Evolutionary conservation across 2,113 vertebrate species (phyloP), one percentile per base, ranked within the genome.

Genomic region (Chrysemys picta): DNA sequence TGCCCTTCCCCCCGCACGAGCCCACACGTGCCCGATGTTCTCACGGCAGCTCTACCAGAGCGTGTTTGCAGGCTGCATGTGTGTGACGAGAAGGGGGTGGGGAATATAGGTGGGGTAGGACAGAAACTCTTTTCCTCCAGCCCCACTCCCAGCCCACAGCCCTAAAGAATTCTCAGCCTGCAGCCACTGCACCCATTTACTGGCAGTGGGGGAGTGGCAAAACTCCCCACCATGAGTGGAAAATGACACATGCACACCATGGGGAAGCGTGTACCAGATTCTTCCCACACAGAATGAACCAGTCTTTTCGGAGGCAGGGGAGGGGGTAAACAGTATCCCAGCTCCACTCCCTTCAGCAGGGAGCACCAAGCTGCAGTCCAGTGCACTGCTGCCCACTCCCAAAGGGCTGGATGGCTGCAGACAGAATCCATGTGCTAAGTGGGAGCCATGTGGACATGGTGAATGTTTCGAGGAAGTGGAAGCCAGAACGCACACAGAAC

Each of bases 31-130:
- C 35, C 5, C 8, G 5, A 22, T 38, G 19, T 52, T 42, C 85
- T 54, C 4, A 47, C 1, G 22, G 16, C n/a, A 56, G 89, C 25
- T 54, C 17, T 25, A 9, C 3, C 0, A 2, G 47, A 0, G 3
- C 25, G 19, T 6, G 6, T 0, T 0, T 1, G 45, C 17, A 83
- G 31, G 50, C 25, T 87, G 89, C 80, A 83, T 1, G 1, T 24
- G 14, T 2, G 22, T 16, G 25, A 65, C 4, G n/a, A 72, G n/a
- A 84, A 81, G 87, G 11, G 42, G 42, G 11, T 45, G 72, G 42
- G 42, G 38, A 45, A 76, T 53, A 83, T 25, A 94, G 93, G 92
- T 1, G 1, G 12, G 13, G 25, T 38, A 13, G 12, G 76, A 81
- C 50, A 65, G 5, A 53, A 92, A 9, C 25, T 11, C n/a, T 76